Evolutionary conservation across 2,888 invertebrate genomes (phyloP), one percentile per base, ranked within the genome.

Genomic region (Lochmaea crataegi): DNA sequence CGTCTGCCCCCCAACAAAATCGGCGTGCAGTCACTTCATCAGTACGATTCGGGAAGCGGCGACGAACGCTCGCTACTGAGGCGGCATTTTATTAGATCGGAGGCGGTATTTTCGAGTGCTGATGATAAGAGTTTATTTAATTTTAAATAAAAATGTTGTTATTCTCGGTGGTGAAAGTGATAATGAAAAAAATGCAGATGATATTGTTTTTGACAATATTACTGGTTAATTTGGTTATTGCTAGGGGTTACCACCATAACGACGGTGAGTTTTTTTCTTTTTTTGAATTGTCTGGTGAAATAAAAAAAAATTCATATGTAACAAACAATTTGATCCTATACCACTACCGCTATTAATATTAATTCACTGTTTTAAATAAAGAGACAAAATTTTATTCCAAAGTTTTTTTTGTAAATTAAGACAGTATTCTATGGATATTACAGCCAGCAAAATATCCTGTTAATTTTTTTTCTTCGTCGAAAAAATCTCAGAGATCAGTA

Each of bases 41-140:
- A 68, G 69, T 70, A 64, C 64, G 70, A 64, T 70, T 56, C 64
- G 64, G 64, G 70, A 70, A 70, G 57, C 70, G 70, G 70, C 70
- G 57, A 42, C 48, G 16, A 70, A 32, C 57, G 42, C 64, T 70
- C 57, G 65, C 38, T 16, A 60, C 32, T 26, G 58, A 67, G 26
- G 67, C 67, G 58, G 58, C 57, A 57, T n/a, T 26, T 48, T 14
- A 53, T 53, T 56, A 32, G 32, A 32, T 32, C 32, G 32, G 7
- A 48, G 53, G 53, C 53, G 53, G 53, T 11, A 58, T 57, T 57
- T 41, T 58, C 41, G 60, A 60, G 60, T 48, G 58, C 22, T 48
- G 41, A 69, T 68, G 48, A 16, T 69, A 42, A 41, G 22, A 32
- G 16, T 48, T 16, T 51, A 22, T 60, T 63, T 53, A 16, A 2